Conservation (phyloP, 1,140 invertebrate genomes). For the Drosophila obscura region DNA sequence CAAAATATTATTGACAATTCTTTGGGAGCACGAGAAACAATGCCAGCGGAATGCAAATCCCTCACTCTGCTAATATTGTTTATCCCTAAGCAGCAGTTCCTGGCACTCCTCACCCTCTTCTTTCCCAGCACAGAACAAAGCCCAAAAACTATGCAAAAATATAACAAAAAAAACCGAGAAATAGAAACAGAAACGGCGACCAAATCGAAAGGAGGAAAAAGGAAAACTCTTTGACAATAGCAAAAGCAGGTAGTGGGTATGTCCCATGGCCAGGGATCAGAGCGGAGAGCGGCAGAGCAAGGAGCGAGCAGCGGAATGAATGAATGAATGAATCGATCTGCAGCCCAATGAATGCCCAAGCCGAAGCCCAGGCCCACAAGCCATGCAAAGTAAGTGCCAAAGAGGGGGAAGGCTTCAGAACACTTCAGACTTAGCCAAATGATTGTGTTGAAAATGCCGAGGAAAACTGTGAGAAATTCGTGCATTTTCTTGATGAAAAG, state of each 20-base stretch:
- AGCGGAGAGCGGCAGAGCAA: constrained; percentile 34
- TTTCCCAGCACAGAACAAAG: constrained; percentile 29
- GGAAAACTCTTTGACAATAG: constrained; percentile 59
- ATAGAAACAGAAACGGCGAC: constrained; percentile 20
- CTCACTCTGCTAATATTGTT: constrained; percentile 54
- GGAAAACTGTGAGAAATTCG: constrained; percentile 67
- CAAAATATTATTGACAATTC: constrained; percentile 56
- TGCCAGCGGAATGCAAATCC: constrained; percentile 43
- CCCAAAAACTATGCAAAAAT: constrained; percentile 74
- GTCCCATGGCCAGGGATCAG: too few species aligned
- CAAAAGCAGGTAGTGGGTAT: constrained; percentile 6
- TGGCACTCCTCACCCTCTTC: neutral
- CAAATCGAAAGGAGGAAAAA: constrained; percentile 34
- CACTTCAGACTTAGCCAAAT: constrained; percentile 16
- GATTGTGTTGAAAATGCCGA: constrained; percentile 37
- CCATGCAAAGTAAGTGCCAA: constrained; percentile 67
- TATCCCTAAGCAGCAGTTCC: constrained; percentile 49
- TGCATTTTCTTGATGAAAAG: constrained; percentile 54
- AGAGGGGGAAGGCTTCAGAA: constrained; percentile 35
- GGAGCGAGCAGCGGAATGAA: constrained; percentile 20
- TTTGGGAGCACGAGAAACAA: constrained; percentile 25
- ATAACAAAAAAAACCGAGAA: constrained; percentile 68
- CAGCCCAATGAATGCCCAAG: neutral
- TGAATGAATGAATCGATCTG: constrained; percentile 27
- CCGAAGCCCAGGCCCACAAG: constrained; percentile 1